Conservation (phyloP, 2,888 invertebrate genomes). For the Andrena bucephala region DNA sequence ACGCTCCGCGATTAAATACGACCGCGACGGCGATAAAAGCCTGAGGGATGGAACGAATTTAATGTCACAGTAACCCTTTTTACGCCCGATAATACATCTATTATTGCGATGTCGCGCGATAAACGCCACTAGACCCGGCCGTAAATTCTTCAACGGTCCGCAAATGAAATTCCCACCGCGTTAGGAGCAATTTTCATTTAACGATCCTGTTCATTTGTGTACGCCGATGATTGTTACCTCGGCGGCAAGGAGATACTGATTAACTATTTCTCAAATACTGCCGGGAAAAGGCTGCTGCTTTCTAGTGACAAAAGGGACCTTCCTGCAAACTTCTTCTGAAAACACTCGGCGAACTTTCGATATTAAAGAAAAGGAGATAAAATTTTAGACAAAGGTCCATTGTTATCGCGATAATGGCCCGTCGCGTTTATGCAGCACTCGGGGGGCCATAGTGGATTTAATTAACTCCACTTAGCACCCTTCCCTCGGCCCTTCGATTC, state of each 20-base stretch:
- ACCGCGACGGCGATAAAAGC: constrained; percentile 22
- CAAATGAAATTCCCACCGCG: constrained; percentile 17
- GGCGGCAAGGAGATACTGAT: background rate
- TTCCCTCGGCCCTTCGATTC: background rate
- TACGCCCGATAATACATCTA: constrained; percentile 40
- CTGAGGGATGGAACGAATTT: constrained; percentile 32
- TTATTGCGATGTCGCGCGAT: constrained; percentile 30
- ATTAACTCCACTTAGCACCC: background rate
- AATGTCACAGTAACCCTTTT: constrained; percentile 32
- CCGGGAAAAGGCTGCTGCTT: background rate
- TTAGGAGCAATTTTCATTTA: constrained; percentile 32
- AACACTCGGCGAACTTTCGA: background rate
- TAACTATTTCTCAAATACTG: background rate
- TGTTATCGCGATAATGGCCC: background rate
- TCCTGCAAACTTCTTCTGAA: background rate
- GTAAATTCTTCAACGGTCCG: constrained; percentile 35
- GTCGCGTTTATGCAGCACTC: background rate
- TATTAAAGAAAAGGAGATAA: background rate
- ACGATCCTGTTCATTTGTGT: constrained; percentile 31
- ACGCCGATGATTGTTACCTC: background rate
- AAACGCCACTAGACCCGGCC: constrained; percentile 16
- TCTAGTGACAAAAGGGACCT: background rate
- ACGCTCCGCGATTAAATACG: constrained; percentile 33
- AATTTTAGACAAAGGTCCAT: background rate
- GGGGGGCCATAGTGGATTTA: background rate